Percentiles rank a stretch among this genome's conserved stretches.
These are phyloP conservation scores for Cyclura pinguis DNA, from an alignment of 2,797 vertebrate species.

Conservation along the genomic window DNA sequence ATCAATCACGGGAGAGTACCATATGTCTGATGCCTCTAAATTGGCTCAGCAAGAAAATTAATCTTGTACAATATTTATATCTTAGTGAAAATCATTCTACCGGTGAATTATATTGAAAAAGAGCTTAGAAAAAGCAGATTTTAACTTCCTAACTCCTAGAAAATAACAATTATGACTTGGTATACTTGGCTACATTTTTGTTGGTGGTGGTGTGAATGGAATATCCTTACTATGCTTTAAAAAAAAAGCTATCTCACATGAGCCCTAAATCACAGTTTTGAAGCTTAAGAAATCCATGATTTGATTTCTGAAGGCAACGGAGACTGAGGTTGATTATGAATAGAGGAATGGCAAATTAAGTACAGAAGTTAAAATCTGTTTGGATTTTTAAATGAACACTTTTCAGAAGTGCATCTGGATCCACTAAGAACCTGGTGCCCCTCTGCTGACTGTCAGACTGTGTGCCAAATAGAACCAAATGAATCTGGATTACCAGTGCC, in stretches of 20 bases:
- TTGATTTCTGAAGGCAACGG: rapidly evolving
- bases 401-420: conserved; percentile 92
- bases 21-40: conserved; percentile 60
- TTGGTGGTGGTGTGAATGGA: too few relatives aligned
- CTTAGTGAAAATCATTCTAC: conserved; percentile 39
- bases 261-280: background rate
- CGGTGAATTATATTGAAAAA: background rate
- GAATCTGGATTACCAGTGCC: conserved; percentile 78
- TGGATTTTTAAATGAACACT: conserved; percentile 35
- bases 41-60: conserved; percentile 52
- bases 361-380: background rate
- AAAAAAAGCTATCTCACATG: background rate
- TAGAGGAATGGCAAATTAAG: background rate
- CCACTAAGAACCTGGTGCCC: conserved; percentile 94
- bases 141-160: conserved; percentile 10
- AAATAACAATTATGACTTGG: background rate
- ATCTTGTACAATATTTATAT: conserved; percentile 22
- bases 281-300: background rate
- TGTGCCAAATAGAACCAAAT: conserved; percentile 81
- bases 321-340: rapidly evolving
- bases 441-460: conserved; percentile 88
- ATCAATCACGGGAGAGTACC: conserved; percentile 45
- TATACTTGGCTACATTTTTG: too few relatives aligned
- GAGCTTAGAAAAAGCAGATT: conserved; percentile 34
- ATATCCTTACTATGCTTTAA: background rate